A percentile compares a stretch with the other conserved stretches of the same genome.
These are phyloP conservation scores for Luffia ferchaultella DNA, from an alignment of 2,888 invertebrate species.

Conservation along the genomic window DNA sequence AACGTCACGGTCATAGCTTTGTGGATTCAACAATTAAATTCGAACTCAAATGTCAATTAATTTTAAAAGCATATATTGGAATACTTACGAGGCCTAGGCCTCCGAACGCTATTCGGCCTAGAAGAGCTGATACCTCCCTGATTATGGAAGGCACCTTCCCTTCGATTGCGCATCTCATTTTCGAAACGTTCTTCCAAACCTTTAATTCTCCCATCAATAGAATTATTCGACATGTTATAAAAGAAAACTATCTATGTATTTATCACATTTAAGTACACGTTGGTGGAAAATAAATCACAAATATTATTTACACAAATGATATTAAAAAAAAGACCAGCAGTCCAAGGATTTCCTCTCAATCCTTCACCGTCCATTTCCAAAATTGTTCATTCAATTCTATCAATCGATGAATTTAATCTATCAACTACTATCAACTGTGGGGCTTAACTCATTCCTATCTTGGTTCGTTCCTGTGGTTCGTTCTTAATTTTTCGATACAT, in stretches of 20 bases:
- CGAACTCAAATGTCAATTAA: too few relatives aligned
- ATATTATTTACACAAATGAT: slow-evolving; percentile 42
- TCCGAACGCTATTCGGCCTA: slow-evolving; percentile 60
- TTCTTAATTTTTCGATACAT: too few relatives aligned
- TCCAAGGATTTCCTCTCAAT: slow-evolving; percentile 42
- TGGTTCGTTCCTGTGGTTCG: too few relatives aligned
- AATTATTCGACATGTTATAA: slow-evolving; percentile 72
- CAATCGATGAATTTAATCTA: too few relatives aligned
- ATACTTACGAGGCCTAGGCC: slow-evolving; percentile 73
- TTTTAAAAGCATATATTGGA: neutral
- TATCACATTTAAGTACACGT: slow-evolving; percentile 42
- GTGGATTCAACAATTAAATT: too few relatives aligned
- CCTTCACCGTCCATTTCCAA: too few relatives aligned
- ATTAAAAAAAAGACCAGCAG: slow-evolving; percentile 40
- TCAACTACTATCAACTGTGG: too few relatives aligned
- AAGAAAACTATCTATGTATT: slow-evolving; percentile 27
- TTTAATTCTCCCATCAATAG: slow-evolving; percentile 82
- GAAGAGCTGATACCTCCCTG: slow-evolving; percentile 55
- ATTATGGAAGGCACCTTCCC: slow-evolving; percentile 69
- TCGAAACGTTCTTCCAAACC: slow-evolving; percentile 83
- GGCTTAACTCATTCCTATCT: too few relatives aligned
- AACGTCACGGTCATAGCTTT: too few relatives aligned
- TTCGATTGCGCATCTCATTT: slow-evolving; percentile 67
- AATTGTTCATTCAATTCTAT: too few relatives aligned
- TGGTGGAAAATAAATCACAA: neutral